These are phyloP conservation scores for Phoenoteleia sp. DNA, from an alignment of 2,888 invertebrate genomes.

Conservation along the genomic window DNA sequence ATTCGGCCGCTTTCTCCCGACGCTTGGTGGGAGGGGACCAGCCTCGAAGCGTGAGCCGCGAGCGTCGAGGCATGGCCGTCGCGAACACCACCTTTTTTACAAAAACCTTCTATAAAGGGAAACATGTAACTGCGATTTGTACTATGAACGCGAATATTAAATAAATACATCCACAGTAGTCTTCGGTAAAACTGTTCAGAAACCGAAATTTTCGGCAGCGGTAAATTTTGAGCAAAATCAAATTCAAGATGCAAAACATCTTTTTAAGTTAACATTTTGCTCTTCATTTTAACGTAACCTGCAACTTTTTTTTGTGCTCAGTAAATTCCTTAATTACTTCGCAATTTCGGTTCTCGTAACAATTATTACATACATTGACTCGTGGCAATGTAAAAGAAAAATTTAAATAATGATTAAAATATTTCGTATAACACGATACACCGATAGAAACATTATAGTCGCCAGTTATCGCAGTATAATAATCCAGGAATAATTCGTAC, in stretches of 20 bases:
- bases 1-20: too few relatives aligned
- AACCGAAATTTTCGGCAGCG: slow-evolving; percentile 21
- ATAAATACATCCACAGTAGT: slow-evolving; percentile 37
- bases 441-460: slow-evolving; percentile 8
- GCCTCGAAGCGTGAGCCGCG: too few relatives aligned
- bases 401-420: slow-evolving; percentile 52
- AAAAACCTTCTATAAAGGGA: too few relatives aligned
- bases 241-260: neutral
- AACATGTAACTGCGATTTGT: slow-evolving; percentile 49
- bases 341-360: slow-evolving; percentile 22
- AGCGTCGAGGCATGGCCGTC: too few relatives aligned
- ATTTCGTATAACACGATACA: slow-evolving; percentile 44
- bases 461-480: slow-evolving; percentile 48
- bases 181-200: slow-evolving; percentile 14
- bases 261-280: too few relatives aligned
- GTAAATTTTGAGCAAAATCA: slow-evolving; percentile 31
- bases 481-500: slow-evolving; percentile 57
- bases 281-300: too few relatives aligned
- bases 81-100: too few relatives aligned
- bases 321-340: too few relatives aligned
- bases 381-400: slow-evolving; percentile 38
- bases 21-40: too few relatives aligned
- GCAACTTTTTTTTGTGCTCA: too few relatives aligned
- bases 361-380: slow-evolving; percentile 37
- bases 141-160: slow-evolving; percentile 29